Conservation (phyloP, 2,113 vertebrate genomes). For the Mormyrus lacerda region DNA sequence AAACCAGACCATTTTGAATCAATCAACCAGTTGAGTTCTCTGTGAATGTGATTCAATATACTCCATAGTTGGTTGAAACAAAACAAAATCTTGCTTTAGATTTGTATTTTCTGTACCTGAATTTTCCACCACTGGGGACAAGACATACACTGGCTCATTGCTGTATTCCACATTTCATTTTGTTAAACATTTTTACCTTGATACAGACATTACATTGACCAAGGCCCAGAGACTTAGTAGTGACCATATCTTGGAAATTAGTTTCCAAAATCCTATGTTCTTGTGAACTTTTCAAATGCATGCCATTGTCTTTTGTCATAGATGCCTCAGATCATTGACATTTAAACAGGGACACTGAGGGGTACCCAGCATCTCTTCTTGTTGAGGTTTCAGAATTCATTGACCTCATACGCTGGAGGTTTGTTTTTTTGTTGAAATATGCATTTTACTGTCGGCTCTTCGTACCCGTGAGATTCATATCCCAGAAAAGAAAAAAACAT, state of each 20-base stretch:
- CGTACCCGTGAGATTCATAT: neutral
- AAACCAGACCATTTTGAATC: no score
- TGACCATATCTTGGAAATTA: neutral
- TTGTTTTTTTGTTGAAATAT: neutral
- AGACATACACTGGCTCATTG: neutral
- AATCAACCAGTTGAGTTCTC: no score
- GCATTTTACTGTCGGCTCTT: neutral
- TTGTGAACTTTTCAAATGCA: neutral
- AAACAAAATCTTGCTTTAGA: no score
- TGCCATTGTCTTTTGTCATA: neutral
- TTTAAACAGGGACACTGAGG: neutral
- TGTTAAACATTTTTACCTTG: neutral
- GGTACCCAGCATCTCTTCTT: neutral
- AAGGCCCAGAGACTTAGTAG: neutral
- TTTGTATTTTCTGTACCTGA: no score
- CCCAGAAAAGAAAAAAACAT: neutral
- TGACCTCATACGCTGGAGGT: neutral
- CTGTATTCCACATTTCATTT: neutral
- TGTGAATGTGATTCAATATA: no score
- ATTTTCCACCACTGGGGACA: no score
- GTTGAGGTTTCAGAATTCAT: neutral
- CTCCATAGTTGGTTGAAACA: no score
- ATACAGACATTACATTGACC: neutral
- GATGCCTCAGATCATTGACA: neutral
- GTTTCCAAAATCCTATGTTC: neutral